These are phyloP conservation scores for Drosophila longiperda DNA, from an alignment of 2,888 invertebrate genomes.

Conservation along the genomic window DNA sequence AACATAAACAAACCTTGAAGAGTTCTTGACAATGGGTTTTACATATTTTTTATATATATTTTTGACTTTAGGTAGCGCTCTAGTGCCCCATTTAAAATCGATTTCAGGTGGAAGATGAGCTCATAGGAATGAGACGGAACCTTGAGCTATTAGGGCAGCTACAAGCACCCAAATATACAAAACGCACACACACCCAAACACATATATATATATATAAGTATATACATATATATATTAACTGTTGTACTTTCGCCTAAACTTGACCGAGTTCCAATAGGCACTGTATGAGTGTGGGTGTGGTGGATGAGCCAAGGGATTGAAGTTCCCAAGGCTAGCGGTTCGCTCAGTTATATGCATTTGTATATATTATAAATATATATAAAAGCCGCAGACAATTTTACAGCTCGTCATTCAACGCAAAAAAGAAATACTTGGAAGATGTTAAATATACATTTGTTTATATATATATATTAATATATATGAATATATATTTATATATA, in stretches of 20 bases:
- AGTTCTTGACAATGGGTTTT: background rate
- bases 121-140: slow-evolving; percentile 27
- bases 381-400: background rate
- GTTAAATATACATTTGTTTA: background rate
- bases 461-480: background rate
- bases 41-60: background rate
- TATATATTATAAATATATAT: background rate
- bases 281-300: background rate
- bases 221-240: background rate
- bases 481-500: background rate
- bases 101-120: slow-evolving; percentile 30
- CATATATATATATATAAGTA: background rate
- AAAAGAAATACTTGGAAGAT: background rate
- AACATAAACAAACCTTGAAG: background rate
- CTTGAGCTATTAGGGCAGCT: slow-evolving; percentile 46
- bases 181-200: slow-evolving; percentile 6
- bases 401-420: slow-evolving; percentile 18
- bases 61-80: background rate
- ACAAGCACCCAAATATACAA: slow-evolving; percentile 26
- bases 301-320: slow-evolving; percentile 6
- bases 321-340: slow-evolving; percentile 44
- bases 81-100: slow-evolving; percentile 31
- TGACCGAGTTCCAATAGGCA: slow-evolving; percentile 62
- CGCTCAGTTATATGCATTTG: background rate
- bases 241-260: slow-evolving; percentile 60